Conservation (phyloP, 30 jellyfish, hydroid and myxozoan genomes). For the Nemopilema nomurai region DNA sequence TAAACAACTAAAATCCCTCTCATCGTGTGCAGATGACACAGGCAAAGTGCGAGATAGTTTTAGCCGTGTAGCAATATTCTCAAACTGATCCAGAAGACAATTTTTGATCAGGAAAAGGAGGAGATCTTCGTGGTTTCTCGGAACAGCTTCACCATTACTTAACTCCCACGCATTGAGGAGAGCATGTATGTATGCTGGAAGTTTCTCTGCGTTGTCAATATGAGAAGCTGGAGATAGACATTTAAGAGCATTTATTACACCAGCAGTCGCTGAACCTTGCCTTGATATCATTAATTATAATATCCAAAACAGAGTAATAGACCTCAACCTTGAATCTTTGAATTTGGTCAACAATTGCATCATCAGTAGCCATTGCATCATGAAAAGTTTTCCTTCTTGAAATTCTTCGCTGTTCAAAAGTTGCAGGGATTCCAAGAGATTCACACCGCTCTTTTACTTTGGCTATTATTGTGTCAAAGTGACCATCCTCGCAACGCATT, state of each 20-base stretch:
- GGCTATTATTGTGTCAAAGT: neutral
- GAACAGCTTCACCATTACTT: conserved; percentile 19
- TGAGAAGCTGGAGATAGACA: conserved; percentile 34
- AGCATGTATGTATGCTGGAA: conserved; percentile 1
- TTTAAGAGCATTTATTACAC: conserved; percentile 31
- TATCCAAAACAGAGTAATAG: conserved; percentile 37
- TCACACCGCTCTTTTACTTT: neutral
- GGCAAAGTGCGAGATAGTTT: conserved; percentile 32
- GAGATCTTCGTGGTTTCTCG: conserved; percentile 17
- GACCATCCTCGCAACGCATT: neutral
- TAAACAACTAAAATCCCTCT: conserved; percentile 33
- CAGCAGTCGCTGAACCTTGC: conserved; percentile 53
- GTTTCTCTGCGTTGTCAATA: conserved; percentile 10
- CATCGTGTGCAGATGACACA: conserved; percentile 35
- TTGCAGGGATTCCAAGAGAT: neutral
- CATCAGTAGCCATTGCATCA: conserved; percentile 1
- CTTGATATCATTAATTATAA: conserved; percentile 16
- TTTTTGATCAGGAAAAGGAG: conserved; percentile 8
- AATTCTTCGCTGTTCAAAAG: neutral
- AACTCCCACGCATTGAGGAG: neutral
- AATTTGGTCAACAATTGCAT: conserved; percentile 34
- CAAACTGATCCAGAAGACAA: conserved; percentile 29
- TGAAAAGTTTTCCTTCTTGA: neutral
- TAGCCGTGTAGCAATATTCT: conserved; percentile 7
- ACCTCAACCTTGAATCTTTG: conserved; percentile 39